phyloP scores from a whole-genome alignment of 2,888 invertebrate genomes.

The Ochropleura leucogaster region DNA sequence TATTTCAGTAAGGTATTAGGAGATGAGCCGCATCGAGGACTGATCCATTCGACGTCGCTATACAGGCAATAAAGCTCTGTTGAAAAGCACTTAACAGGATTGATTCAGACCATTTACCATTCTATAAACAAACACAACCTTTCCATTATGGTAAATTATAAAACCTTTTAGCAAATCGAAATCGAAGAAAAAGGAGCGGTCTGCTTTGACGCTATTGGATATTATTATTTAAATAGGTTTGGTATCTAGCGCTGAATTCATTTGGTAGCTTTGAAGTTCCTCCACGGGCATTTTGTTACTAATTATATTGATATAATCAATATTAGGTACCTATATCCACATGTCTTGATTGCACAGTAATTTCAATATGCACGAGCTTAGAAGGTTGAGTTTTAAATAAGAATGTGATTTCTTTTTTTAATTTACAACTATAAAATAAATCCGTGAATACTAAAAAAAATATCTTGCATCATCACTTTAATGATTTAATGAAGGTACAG shows the following conservation, averaged over 20 bases:
- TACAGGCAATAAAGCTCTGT: slow-evolving; percentile 89
- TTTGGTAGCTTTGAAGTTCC: slow-evolving; percentile 3
- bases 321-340: not conserved
- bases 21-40: slow-evolving; percentile 66
- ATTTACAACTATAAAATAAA: too few species aligned
- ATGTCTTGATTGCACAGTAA: not conserved
- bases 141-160: slow-evolving; percentile 89
- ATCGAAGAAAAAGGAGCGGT: slow-evolving; percentile 77
- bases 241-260: slow-evolving; percentile 54
- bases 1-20: slow-evolving; percentile 54
- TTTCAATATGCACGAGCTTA: not conserved
- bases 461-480: too few species aligned
- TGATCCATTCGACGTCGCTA: slow-evolving; percentile 81
- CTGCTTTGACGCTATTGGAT: slow-evolving; percentile 72
- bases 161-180: slow-evolving; percentile 87
- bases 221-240: slow-evolving; percentile 67
- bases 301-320: not conserved
- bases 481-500: too few species aligned
- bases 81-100: slow-evolving; percentile 90
- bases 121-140: slow-evolving; percentile 90
- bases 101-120: slow-evolving; percentile 90
- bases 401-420: too few species aligned
- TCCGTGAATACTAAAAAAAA: too few species aligned
- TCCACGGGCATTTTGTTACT: too few species aligned
- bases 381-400: not conserved